Evolutionary conservation across 2,113 vertebrate species (phyloP).

Genomic region (Eptesicus fuscus): DNA sequence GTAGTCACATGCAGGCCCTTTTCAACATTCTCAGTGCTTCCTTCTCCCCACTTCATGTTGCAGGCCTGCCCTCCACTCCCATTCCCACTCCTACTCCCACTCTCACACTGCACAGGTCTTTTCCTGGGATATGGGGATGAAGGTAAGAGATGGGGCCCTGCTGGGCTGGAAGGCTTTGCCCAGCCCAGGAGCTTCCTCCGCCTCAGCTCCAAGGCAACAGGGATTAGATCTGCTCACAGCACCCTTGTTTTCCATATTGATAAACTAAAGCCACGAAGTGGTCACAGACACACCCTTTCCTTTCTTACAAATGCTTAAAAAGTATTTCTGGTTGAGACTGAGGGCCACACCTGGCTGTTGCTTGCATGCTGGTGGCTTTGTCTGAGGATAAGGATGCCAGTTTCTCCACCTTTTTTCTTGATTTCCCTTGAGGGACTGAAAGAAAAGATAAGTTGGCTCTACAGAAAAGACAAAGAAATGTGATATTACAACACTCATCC

Average conservation of each 20-base stretch:
- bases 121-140: neutral
- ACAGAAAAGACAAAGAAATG: neutral
- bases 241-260: neutral
- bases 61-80: neutral
- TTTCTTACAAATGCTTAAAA: neutral
- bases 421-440: neutral
- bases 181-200: neutral
- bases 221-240: neutral
- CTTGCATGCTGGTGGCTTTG: neutral
- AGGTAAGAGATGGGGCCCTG: neutral
- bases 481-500: neutral
- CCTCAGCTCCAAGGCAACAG: neutral
- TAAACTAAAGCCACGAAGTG: constrained; percentile 6
- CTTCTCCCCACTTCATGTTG: neutral
- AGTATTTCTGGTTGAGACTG: neutral
- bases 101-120: neutral
- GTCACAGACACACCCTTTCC: neutral
- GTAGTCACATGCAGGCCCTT: neutral
- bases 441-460: neutral
- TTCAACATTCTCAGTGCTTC: neutral
- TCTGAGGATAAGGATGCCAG: neutral
- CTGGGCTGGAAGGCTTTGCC: neutral
- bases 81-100: neutral
- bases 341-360: neutral
- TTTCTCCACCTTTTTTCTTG: neutral